Evolutionary conservation across 2,888 invertebrate genomes (phyloP), one percentile per base, ranked within the genome.

Genomic region (Acheta domesticus): DNA sequence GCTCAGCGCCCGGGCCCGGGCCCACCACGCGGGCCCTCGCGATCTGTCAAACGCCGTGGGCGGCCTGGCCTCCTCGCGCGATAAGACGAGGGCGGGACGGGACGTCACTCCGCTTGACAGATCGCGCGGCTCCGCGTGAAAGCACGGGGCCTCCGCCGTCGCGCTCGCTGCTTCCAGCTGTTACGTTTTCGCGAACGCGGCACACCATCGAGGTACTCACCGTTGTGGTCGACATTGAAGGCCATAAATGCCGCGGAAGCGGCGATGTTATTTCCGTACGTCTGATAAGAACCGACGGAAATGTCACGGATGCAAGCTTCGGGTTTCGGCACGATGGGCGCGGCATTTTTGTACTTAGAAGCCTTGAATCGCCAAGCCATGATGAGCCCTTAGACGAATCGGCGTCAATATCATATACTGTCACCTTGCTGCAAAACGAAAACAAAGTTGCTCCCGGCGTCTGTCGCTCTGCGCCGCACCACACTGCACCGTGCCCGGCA

Each of bases 321-420:
- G 81, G 96, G 96, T 87, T 97, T 98, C 74, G 97, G 97, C 85
- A 96, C 93, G 85, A 97, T 96, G 75, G 98, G 97, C 83, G 96
- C 94, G 82, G 98, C 96, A 93, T 98, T 98, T 91, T 98, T 98
- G 88, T 96, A 98, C 88, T 98, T 98, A 82, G 97, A 97, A 86
- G 96, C 96, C 90, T 98, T 97, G 89, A 98, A 98, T 88, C 97
- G 91, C 95, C 96, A 96, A 88, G 96, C 95, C 96, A 96, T 96
- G 62, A n/a, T 62, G 36, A 36, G 36, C 36, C 36, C 8, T 36
- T 36, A 36, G 36, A 36, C 36, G 36, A 36, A 36, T 36, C 62
- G 62, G 62, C 14, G 62, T 62, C 16, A 62, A 62, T n/a, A 62
- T n/a, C 62, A n/a, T 62, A 62, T n/a, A 62, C 62, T n/a, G 62